phyloP scores from a whole-genome alignment of 1,140 invertebrate species.

The Megathymus violae region DNA sequence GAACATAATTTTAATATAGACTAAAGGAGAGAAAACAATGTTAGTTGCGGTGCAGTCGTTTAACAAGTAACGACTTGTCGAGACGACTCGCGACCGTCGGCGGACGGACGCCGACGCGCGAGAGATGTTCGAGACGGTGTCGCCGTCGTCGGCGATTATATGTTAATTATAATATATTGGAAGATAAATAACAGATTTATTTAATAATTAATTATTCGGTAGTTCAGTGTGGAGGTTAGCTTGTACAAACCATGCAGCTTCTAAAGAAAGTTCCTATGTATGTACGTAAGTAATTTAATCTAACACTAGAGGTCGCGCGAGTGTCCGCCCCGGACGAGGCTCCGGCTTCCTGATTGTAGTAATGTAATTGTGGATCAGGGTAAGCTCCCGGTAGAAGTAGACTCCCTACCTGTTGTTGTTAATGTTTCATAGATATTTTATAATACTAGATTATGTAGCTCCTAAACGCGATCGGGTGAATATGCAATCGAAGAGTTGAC shows the following conservation, averaged over 20 bases:
- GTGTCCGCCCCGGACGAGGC: constrained; percentile 51
- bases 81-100: too few relatives aligned
- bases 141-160: constrained; percentile 22
- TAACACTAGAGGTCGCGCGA: constrained; percentile 72
- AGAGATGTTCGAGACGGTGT: constrained; percentile 32
- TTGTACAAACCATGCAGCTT: constrained; percentile 84
- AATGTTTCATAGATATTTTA: too few relatives aligned
- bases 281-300: constrained; percentile 82
- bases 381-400: constrained; percentile 47
- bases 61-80: too few relatives aligned
- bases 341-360: constrained; percentile 55
- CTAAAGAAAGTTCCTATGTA: constrained; percentile 84
- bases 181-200: constrained; percentile 71
- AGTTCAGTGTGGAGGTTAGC: constrained; percentile 81
- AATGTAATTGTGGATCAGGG: constrained; percentile 67
- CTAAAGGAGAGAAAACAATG: constrained; percentile 5
- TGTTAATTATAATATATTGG: constrained; percentile 47
- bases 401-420: constrained; percentile 3
- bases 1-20: constrained; percentile 9
- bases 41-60: constrained; percentile 11
- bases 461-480: not conserved
- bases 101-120: constrained; percentile 21
- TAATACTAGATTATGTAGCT: too few relatives aligned
- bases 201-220: constrained; percentile 77
- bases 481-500: not conserved